These are phyloP conservation scores for Huso huso DNA, from an alignment of 2,797 vertebrate genomes.

Conservation along the genomic window DNA sequence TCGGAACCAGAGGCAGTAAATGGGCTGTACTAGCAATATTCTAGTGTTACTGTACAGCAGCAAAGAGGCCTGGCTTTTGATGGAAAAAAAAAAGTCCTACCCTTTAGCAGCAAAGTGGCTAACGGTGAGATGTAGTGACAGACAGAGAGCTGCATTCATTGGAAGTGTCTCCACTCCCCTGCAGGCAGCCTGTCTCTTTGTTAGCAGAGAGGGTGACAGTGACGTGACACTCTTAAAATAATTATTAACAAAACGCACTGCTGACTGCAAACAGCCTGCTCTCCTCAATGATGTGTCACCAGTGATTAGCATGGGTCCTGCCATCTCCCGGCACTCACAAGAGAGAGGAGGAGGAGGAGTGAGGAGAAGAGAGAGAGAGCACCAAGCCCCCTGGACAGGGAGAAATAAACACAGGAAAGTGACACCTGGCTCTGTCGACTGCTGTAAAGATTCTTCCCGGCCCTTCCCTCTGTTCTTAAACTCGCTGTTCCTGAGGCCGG, in stretches of 20 bases:
- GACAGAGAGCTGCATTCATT: slow-evolving; percentile 34
- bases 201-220: slow-evolving; percentile 95
- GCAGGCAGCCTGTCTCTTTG: slow-evolving; percentile 74
- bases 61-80: not conserved
- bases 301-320: slow-evolving; percentile 83
- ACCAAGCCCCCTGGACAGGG: slow-evolving; percentile 16
- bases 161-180: slow-evolving; percentile 46
- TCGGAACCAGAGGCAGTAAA: no score
- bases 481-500: slow-evolving; percentile 17
- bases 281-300: slow-evolving; percentile 96
- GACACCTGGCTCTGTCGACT: slow-evolving; percentile 39
- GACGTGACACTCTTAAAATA: slow-evolving; percentile 98
- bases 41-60: no score
- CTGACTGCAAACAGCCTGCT: slow-evolving; percentile 97
- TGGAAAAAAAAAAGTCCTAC: no score
- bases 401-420: slow-evolving; percentile 33
- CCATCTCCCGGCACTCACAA: slow-evolving; percentile 31
- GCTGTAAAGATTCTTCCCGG: slow-evolving; percentile 34
- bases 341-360: slow-evolving; percentile 26
- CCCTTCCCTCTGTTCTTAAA: slow-evolving; percentile 7
- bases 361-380: slow-evolving; percentile 17
- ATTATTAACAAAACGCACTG: slow-evolving; percentile 99
- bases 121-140: slow-evolving; percentile 66
- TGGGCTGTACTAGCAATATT: no score
- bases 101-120: slow-evolving; percentile 56